These are phyloP conservation scores for Petrocephalus microphthalmus DNA, from an alignment of 2,113 vertebrate species.

Conservation along the genomic window DNA sequence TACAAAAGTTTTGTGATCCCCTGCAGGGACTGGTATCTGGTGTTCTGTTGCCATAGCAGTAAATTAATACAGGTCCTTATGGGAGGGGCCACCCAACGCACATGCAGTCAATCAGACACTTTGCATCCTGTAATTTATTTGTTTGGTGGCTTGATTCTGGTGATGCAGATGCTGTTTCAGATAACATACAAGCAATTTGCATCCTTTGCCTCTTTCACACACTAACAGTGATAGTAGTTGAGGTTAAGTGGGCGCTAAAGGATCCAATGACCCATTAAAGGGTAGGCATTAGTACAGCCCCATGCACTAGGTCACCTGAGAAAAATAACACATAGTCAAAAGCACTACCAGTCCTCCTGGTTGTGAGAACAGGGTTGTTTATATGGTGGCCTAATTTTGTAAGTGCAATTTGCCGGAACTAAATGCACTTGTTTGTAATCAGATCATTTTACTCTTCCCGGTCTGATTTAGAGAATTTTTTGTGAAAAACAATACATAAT, in stretches of 20 bases:
- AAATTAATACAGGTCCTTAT: not conserved
- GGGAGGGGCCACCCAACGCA: not conserved
- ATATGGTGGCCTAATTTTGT: not conserved
- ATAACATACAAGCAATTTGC: not conserved
- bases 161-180: not conserved
- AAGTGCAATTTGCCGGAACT: not conserved
- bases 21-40: not conserved
- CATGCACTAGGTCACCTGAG: not conserved
- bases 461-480: not conserved
- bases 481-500: slow-evolving; percentile 2
- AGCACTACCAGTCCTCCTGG: not conserved
- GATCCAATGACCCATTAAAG: not conserved
- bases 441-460: not conserved
- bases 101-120: not conserved
- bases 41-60: not conserved
- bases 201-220: not conserved
- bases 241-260: not conserved
- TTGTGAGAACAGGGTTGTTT: not conserved
- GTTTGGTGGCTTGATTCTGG: not conserved
- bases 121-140: not conserved
- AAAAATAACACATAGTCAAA: not conserved
- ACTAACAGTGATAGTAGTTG: not conserved
- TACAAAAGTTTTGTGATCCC: not conserved
- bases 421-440: slow-evolving; percentile 5
- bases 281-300: not conserved